Percentiles rank a stretch among this genome's conserved stretches.
Conservation (phyloP, 2,888 invertebrate species). For the Bibio marci region DNA sequence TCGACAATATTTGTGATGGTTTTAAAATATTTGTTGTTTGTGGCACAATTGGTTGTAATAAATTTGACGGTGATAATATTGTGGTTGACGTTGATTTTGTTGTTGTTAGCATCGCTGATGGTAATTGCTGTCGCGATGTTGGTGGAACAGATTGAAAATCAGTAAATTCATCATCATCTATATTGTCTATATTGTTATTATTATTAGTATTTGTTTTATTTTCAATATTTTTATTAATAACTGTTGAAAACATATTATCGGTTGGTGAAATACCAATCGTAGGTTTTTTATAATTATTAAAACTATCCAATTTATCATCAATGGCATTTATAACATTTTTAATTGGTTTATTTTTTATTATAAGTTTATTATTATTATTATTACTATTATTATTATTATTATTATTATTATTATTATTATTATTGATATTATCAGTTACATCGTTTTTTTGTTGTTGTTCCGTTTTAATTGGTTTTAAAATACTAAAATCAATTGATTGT, state of each 20-base stretch:
- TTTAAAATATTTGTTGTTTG: conserved; percentile 19
- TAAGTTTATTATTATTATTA: too few relatives aligned
- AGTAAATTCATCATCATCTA: conserved; percentile 30
- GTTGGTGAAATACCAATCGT: conserved; percentile 5
- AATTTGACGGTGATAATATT: conserved; percentile 3
- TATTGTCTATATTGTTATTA: neutral
- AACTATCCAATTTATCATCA: too few relatives aligned
- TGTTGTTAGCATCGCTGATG: conserved; percentile 4
- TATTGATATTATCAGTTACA: too few relatives aligned
- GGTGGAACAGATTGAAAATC: conserved; percentile 26
- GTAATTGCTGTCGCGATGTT: conserved; percentile 10
- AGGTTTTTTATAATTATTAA: neutral
- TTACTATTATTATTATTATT: too few relatives aligned
- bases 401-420: too few relatives aligned
- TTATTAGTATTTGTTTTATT: too few relatives aligned
- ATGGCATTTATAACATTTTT: neutral
- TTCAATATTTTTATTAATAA: too few relatives aligned
- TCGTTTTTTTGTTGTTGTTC: too few relatives aligned
- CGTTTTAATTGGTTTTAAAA: neutral
- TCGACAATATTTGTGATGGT: conserved; percentile 19
- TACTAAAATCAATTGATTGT: neutral
- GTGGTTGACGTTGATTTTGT: neutral
- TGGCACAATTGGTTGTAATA: conserved; percentile 16
- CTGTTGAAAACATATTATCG: conserved; percentile 1
- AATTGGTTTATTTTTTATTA: neutral